phyloP scores from a whole-genome alignment of 1,140 invertebrate species.

The Lordiphosa collinella region DNA sequence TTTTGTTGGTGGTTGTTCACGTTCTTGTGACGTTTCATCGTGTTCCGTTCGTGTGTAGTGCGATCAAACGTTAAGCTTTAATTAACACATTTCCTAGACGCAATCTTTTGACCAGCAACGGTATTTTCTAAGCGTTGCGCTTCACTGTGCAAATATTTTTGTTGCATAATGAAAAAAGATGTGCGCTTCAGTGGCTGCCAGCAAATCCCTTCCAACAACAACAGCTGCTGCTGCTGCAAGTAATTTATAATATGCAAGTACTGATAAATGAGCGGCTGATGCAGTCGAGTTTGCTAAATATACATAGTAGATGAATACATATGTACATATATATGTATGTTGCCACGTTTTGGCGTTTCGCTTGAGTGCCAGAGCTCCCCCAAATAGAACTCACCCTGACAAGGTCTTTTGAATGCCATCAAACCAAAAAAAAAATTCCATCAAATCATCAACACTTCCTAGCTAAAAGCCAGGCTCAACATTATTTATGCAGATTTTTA shows the following conservation, averaged over 20 bases:
- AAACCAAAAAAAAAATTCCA: slow-evolving; percentile 11
- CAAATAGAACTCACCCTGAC: no score
- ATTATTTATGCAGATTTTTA: slow-evolving; percentile 69
- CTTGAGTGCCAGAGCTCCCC: no score
- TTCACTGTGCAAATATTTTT: slow-evolving; percentile 52
- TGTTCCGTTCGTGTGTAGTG: slow-evolving; percentile 24
- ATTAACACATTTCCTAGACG: slow-evolving; percentile 59
- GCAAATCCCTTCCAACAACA: no score
- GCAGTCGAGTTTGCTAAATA: no score
- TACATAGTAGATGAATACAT: no score
- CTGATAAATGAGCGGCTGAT: no score
- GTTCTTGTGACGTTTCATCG: slow-evolving; percentile 18
- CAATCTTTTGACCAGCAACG: background rate
- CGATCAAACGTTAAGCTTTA: slow-evolving; percentile 66
- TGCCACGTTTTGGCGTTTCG: no score
- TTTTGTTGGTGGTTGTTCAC: slow-evolving; percentile 15
- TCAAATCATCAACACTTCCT: slow-evolving; percentile 71
- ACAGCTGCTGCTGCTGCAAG: no score
- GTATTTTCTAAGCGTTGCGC: slow-evolving; percentile 16
- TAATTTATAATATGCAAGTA: no score
- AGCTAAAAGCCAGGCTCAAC: slow-evolving; percentile 48
- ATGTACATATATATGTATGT: no score
- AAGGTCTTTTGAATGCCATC: no score
- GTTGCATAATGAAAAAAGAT: slow-evolving; percentile 18
- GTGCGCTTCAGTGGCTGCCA: slow-evolving; percentile 15